phyloP scores from a whole-genome alignment of 2,113 vertebrate genomes.

The Dasyornis broadbenti region DNA sequence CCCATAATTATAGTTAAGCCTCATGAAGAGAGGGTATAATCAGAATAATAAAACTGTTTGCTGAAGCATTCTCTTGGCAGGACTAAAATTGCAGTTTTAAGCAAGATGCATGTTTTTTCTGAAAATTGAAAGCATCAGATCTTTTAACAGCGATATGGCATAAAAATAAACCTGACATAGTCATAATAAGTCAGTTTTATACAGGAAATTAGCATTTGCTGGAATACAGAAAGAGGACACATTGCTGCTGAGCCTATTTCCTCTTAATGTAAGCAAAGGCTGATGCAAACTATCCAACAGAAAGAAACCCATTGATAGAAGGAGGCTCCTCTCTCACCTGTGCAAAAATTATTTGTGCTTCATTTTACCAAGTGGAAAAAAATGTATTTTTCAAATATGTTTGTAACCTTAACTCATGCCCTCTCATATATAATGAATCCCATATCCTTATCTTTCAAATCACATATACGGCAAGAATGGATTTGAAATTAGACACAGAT shows the following conservation, averaged over 20 bases:
- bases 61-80: not conserved
- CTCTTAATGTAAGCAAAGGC: not conserved
- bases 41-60: not conserved
- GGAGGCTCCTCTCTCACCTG: not conserved
- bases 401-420: not conserved
- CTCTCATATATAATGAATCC: not conserved
- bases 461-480: not conserved
- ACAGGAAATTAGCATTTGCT: not conserved
- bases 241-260: not conserved
- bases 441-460: not conserved
- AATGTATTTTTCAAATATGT: not conserved
- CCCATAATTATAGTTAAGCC: constrained; percentile 10
- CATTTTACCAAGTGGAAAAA: not conserved
- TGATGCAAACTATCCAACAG: not conserved
- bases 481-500: not conserved
- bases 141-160: not conserved
- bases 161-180: not conserved
- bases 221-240: not conserved
- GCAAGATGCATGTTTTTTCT: not conserved
- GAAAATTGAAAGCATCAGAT: not conserved
- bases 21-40: constrained; percentile 24
- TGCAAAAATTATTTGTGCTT: not conserved
- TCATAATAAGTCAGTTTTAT: not conserved
- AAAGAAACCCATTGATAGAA: not conserved
- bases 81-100: not conserved